Conservation (phyloP, 2,113 vertebrate species). For the Dasypus novemcinctus region DNA sequence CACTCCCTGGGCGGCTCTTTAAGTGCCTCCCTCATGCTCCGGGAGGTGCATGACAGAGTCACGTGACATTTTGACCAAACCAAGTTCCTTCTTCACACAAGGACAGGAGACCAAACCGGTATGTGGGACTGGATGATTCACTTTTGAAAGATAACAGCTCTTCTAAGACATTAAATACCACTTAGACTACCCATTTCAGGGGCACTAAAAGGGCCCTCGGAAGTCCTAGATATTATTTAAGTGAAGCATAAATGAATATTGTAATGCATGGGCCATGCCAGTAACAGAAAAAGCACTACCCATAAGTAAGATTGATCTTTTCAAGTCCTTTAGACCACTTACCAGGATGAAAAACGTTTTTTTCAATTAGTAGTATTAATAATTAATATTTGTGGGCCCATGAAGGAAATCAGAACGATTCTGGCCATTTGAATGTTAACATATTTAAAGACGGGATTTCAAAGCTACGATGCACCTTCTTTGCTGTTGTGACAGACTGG, state of each 20-base stretch:
- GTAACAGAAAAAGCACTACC: constrained; percentile 11
- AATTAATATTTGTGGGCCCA: constrained; percentile 51
- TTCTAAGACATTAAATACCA: constrained; percentile 25
- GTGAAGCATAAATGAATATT: constrained; percentile 31
- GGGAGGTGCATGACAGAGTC: background rate
- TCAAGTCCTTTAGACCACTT: constrained; percentile 59
- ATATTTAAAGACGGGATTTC: background rate
- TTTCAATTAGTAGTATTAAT: constrained; percentile 68
- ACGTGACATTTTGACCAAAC: background rate
- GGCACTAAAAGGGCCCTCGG: constrained; percentile 48
- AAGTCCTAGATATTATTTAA: constrained; percentile 47
- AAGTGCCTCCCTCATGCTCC: background rate
- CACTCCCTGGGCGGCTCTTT: background rate
- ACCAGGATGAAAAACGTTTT: constrained; percentile 41
- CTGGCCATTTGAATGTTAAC: constrained; percentile 22
- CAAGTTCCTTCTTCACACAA: background rate
- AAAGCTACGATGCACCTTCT: constrained; percentile 1
- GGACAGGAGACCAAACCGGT: constrained; percentile 3
- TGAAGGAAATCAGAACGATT: constrained; percentile 5
- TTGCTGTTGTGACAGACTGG: background rate
- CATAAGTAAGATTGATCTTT: constrained; percentile 48
- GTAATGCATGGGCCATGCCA: background rate
- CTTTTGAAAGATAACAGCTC: constrained; percentile 55
- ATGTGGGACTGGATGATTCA: constrained; percentile 39
- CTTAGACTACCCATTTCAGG: constrained; percentile 29